These are phyloP conservation scores for Pyrocoelia pectoralis DNA, from an alignment of 2,888 invertebrate genomes.

Conservation along the genomic window DNA sequence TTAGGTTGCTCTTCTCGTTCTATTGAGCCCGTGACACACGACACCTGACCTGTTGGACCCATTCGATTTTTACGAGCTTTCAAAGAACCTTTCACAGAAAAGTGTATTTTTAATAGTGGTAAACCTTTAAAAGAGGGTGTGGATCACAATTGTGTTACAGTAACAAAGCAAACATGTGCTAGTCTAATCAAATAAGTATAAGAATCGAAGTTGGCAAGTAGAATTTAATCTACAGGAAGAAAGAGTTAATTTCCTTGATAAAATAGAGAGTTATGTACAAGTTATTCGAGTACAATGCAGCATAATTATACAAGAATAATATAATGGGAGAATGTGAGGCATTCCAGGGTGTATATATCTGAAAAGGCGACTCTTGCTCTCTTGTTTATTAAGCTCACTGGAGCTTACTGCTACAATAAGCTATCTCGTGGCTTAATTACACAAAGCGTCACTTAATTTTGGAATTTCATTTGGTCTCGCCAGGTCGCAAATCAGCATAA, in stretches of 20 bases:
- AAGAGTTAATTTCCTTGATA: conserved; percentile 49
- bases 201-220: conserved; percentile 3
- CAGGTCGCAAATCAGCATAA: conserved; percentile 59
- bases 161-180: neutral
- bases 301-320: conserved; percentile 56
- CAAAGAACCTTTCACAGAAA: conserved; percentile 24
- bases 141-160: neutral
- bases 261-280: conserved; percentile 48
- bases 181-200: neutral
- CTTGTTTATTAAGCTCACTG: conserved; percentile 36
- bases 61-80: conserved; percentile 29
- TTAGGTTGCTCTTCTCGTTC: conserved; percentile 47
- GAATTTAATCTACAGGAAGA: conserved; percentile 27
- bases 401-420: conserved; percentile 52
- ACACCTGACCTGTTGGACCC: conserved; percentile 40
- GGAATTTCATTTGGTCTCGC: conserved; percentile 60
- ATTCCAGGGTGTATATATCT: conserved; percentile 41
- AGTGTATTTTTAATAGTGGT: conserved; percentile 23
- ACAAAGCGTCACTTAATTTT: conserved; percentile 58
- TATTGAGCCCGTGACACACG: conserved; percentile 39
- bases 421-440: conserved; percentile 60
- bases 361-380: conserved; percentile 28
- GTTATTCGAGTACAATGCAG: conserved; percentile 53
- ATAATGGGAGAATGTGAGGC: conserved; percentile 52
- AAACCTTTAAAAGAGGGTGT: conserved; percentile 13